Evolutionary conservation across 2,113 vertebrate genomes (phyloP).

Genomic region (Sorex fumeus): DNA sequence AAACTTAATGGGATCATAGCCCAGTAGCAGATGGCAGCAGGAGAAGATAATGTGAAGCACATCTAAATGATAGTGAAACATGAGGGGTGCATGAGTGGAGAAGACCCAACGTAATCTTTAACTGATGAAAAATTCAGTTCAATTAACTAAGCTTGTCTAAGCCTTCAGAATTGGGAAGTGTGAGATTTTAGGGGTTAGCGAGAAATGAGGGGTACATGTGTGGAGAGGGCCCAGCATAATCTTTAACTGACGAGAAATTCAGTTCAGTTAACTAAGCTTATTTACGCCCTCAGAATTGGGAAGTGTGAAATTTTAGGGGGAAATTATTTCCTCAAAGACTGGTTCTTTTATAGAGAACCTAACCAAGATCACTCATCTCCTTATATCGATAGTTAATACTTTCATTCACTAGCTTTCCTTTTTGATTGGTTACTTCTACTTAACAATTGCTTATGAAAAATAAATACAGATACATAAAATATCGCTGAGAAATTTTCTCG

Average conservation of each 20-base stretch:
- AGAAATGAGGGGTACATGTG: slow-evolving; percentile 21
- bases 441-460: not conserved
- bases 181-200: not conserved
- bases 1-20: slow-evolving; percentile 47
- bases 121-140: slow-evolving; percentile 59
- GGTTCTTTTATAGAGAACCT: slow-evolving; percentile 23
- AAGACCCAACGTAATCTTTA: slow-evolving; percentile 28
- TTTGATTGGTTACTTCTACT: not conserved
- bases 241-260: slow-evolving; percentile 60
- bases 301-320: not conserved
- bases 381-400: not conserved
- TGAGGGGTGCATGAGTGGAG: not conserved
- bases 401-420: slow-evolving; percentile 44
- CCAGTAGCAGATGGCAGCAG: slow-evolving; percentile 61
- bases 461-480: not conserved
- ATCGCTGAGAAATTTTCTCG: slow-evolving; percentile 6
- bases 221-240: slow-evolving; percentile 2
- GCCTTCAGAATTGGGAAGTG: not conserved
- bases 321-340: not conserved
- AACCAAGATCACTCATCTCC: not conserved
- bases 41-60: slow-evolving; percentile 54
- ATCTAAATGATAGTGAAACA: slow-evolving; percentile 51
- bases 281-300: not conserved
- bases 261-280: slow-evolving; percentile 43
- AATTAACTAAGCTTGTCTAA: slow-evolving; percentile 38